Conservation (phyloP, 2,888 invertebrate genomes). For the Conchocele bisecta region DNA sequence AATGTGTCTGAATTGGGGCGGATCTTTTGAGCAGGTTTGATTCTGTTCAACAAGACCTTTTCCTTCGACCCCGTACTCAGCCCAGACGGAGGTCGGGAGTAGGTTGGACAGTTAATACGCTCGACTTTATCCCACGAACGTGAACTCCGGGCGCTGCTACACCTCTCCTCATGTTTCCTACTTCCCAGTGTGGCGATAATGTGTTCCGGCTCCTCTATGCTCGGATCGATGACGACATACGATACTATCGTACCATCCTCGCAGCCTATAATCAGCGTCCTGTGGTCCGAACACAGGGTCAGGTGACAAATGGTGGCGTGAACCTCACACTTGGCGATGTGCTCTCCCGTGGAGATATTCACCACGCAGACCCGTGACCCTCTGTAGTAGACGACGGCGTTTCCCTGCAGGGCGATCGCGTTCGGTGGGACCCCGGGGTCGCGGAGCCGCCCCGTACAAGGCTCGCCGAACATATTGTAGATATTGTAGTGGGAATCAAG, state of each 20-base stretch:
- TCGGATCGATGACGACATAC: constrained; percentile 76
- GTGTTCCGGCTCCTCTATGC: constrained; percentile 48
- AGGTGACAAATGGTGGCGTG: constrained; percentile 74
- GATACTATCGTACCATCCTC: constrained; percentile 77
- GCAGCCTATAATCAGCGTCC: constrained; percentile 80
- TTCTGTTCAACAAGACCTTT: constrained; percentile 67
- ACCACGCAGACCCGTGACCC: constrained; percentile 64
- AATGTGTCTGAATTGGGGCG: constrained; percentile 74
- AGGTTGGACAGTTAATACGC: constrained; percentile 57
- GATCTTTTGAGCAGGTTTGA: constrained; percentile 66
- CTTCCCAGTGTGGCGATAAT: constrained; percentile 55
- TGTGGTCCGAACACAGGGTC: constrained; percentile 74
- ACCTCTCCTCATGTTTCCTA: constrained; percentile 42
- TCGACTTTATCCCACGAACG: constrained; percentile 77
- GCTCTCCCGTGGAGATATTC: constrained; percentile 68
- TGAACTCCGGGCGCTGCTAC: constrained; percentile 42
- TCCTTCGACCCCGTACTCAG: constrained; percentile 65
- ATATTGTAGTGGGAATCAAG: constrained; percentile 75
- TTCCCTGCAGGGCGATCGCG: constrained; percentile 70
- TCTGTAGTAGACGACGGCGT: constrained; percentile 70
- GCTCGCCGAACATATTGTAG: constrained; percentile 71
- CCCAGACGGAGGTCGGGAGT: constrained; percentile 76
- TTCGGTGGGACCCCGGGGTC: constrained; percentile 61
- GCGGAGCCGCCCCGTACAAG: constrained; percentile 62
- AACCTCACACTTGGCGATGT: constrained; percentile 74